A percentile compares a stretch with the other conserved stretches of the same genome.
Evolutionary conservation across 2,888 invertebrate species (phyloP).

Genomic region (Mesochorus sp.): DNA sequence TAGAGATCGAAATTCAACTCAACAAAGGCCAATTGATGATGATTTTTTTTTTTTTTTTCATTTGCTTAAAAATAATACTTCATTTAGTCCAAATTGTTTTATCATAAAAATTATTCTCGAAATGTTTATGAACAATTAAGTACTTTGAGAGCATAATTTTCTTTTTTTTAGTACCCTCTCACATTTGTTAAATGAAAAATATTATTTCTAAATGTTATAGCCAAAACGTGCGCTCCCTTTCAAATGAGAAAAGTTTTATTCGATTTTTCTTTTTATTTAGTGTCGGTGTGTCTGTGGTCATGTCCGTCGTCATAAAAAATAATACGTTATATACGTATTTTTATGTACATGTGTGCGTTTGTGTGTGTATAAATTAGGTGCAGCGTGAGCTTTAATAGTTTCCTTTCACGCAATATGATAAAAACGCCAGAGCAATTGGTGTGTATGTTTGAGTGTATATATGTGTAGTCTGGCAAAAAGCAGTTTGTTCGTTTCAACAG

Average conservation of each 20-base stretch:
- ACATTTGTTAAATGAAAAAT: neutral
- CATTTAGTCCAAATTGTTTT: no score
- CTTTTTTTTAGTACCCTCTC: no score
- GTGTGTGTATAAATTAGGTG: conserved; percentile 1
- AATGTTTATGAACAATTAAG: no score
- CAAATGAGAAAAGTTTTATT: conserved; percentile 19
- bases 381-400: conserved; percentile 49
- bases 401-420: conserved; percentile 57
- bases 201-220: neutral
- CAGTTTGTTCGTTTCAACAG: conserved; percentile 43
- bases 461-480: conserved; percentile 33
- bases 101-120: no score
- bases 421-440: conserved; percentile 9
- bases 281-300: conserved; percentile 22
- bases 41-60: no score
- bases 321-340: neutral
- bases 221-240: neutral
- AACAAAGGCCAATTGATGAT: no score
- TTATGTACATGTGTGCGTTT: neutral
- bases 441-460: no score
- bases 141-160: no score
- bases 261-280: neutral
- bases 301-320: conserved; percentile 15
- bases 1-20: neutral
- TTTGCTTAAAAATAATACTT: no score